Evolutionary conservation across 2,113 vertebrate genomes (phyloP), one percentile per base, ranked within the genome.

Genomic region (Mustelus asterias): DNA sequence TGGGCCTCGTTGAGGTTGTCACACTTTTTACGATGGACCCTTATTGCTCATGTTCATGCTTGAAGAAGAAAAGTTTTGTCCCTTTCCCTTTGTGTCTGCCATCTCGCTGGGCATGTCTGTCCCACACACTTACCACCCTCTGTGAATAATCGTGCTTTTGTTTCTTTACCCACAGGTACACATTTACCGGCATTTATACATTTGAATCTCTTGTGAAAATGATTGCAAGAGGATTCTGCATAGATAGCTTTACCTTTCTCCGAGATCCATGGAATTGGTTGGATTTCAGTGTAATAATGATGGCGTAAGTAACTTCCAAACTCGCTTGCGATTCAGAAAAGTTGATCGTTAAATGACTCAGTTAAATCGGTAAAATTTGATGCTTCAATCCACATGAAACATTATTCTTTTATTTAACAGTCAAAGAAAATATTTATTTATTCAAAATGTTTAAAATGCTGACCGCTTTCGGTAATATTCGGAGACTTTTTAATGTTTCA

Each of bases 181-280:
- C 99, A 0, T 99, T 99, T 98, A 99, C 99, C 11, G 99, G 99
- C 96, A 99, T 99, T 98, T 99, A 99, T 96, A 99, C 99, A 0
- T 99, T 99, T 80, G 99, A 99, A 96, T 99, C 99, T 9, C 98
- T 99, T 96, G 99, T 99, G 97, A 99, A 99, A 97, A 99, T 99
- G 96, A 98, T 99, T 70, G 99, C 99, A 14, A 97, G 99, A 98
- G 99, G 99, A 92, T 99, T 99, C 97, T 98, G 98, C 97, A 99
- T 99, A 98, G 99, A 99, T 18, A 98, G 97, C 41, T 99, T 99
- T 96, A 99, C 99, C 44, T 99, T 99, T 97, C 98, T 99, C 83
- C 97, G 99, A 95, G 99, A 99, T 24, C 98, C 99, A 0, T 99
- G 99, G 99, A 99, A 99, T 98, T 99, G 99, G 99, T 97, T 99